Evolutionary conservation across 1,140 invertebrate genomes (phyloP).

Genomic region (Leptinotarsa lineolata): DNA sequence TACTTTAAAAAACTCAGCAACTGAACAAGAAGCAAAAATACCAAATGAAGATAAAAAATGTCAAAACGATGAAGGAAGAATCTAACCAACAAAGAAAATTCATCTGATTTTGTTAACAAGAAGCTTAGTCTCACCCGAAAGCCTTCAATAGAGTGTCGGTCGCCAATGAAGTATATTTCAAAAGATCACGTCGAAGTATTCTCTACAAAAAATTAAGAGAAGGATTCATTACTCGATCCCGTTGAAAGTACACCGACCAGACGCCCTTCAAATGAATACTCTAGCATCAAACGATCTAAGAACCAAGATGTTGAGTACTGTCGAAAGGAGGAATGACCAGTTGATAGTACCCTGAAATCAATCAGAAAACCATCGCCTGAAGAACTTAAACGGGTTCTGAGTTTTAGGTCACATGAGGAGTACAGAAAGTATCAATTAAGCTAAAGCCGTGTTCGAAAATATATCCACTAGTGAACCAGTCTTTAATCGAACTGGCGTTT

Average conservation of each 20-base stretch:
- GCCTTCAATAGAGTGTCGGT: background rate
- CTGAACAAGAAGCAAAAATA: background rate
- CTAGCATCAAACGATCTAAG: conserved; percentile 26
- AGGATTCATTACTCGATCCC: too few species aligned
- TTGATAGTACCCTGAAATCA: conserved; percentile 42
- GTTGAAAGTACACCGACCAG: conserved; percentile 30
- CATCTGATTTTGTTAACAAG: background rate
- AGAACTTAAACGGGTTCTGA: conserved; percentile 45
- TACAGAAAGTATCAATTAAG: conserved; percentile 66
- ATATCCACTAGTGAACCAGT: conserved; percentile 49
- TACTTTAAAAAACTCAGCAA: background rate
- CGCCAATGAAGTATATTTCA: conserved; percentile 10
- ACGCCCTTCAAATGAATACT: conserved; percentile 31
- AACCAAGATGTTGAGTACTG: conserved; percentile 20
- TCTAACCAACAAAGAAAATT: background rate
- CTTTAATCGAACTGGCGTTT: conserved; percentile 57
- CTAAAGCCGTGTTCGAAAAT: conserved; percentile 69
- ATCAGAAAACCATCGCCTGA: conserved; percentile 36
- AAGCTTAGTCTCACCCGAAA: background rate
- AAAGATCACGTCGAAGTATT: too few species aligned
- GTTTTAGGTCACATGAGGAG: conserved; percentile 56
- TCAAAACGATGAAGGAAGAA: background rate
- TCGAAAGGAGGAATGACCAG: background rate
- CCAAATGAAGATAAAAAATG: background rate
- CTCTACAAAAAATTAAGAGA: too few species aligned